A percentile compares a stretch with the other conserved stretches of the same genome.
These are phyloP conservation scores for Drosophila pegasa DNA, from an alignment of 2,888 invertebrate genomes.

Conservation along the genomic window DNA sequence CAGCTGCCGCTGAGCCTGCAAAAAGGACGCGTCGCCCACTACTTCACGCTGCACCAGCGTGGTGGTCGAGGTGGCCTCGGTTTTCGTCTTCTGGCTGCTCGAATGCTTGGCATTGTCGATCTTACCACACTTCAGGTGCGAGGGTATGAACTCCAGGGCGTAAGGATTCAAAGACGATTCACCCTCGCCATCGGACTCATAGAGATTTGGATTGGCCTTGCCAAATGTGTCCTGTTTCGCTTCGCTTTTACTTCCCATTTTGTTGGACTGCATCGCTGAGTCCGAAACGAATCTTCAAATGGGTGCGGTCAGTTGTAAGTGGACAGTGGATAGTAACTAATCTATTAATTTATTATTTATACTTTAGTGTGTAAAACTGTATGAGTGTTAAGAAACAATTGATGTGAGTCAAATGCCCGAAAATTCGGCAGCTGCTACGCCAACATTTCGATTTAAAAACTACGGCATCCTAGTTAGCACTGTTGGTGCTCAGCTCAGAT, in stretches of 20 bases:
- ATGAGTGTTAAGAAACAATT: constrained; percentile 24
- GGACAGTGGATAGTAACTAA: constrained; percentile 19
- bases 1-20: constrained; percentile 42
- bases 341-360: constrained; percentile 37
- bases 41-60: constrained; percentile 33
- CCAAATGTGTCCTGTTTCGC: constrained; percentile 12
- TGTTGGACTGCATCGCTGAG: constrained; percentile 17
- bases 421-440: constrained; percentile 18
- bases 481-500: neutral
- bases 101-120: neutral
- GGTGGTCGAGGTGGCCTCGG: constrained; percentile 44
- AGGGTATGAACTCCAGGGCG: constrained; percentile 48
- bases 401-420: constrained; percentile 17
- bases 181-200: constrained; percentile 2
- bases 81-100: constrained; percentile 17
- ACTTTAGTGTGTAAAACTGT: constrained; percentile 27
- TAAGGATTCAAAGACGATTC: constrained; percentile 41
- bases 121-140: constrained; percentile 21
- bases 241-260: constrained; percentile 24
- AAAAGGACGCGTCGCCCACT: constrained; percentile 34
- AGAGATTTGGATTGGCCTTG: constrained; percentile 22
- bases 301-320: constrained; percentile 2
- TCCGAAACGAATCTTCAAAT: constrained; percentile 7
- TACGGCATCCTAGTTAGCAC: constrained; percentile 13
- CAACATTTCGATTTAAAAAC: constrained; percentile 16